A percentile compares a stretch with the other conserved stretches of the same genome.
Evolutionary conservation across 2,113 vertebrate species (phyloP).

Genomic region (Gasterosteus aculeatus): DNA sequence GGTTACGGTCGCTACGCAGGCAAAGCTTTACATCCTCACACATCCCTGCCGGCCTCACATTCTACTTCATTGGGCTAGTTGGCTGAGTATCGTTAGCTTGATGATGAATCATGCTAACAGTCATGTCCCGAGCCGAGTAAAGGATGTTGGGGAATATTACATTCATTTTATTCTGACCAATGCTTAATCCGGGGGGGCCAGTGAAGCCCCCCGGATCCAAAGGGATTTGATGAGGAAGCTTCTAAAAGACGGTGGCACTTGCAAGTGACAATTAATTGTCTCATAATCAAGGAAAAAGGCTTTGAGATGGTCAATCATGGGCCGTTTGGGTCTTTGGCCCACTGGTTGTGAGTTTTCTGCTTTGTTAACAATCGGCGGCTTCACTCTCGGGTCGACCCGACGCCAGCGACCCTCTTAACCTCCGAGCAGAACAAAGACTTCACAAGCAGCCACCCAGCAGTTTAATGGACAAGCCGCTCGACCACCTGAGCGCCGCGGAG

Average conservation of each 20-base stretch:
- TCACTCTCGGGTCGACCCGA: background rate
- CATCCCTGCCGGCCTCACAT: too few relatives aligned
- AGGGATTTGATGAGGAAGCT: too few relatives aligned
- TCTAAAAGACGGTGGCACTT: too few relatives aligned
- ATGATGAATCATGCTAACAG: background rate
- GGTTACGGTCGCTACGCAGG: constrained; percentile 4
- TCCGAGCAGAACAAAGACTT: constrained; percentile 13
- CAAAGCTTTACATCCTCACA: background rate
- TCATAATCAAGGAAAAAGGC: too few relatives aligned
- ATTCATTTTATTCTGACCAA: too few relatives aligned
- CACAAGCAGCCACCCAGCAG: constrained; percentile 3
- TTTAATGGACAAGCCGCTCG: constrained; percentile 8
- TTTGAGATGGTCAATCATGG: too few relatives aligned
- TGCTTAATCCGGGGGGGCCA: too few relatives aligned
- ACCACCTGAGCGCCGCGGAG: constrained; percentile 33
- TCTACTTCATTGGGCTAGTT: background rate
- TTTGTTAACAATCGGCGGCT: background rate
- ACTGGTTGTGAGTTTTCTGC: too few relatives aligned
- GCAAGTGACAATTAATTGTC: too few relatives aligned
- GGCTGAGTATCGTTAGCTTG: background rate
- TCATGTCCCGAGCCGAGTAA: background rate
- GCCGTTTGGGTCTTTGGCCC: too few relatives aligned
- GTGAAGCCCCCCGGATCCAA: too few relatives aligned
- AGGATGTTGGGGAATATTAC: too few relatives aligned
- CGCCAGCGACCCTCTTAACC: background rate